Base-by-base conservation (phyloP, 2,113 vertebrate species). In the Pelobates fuscus region DNA sequence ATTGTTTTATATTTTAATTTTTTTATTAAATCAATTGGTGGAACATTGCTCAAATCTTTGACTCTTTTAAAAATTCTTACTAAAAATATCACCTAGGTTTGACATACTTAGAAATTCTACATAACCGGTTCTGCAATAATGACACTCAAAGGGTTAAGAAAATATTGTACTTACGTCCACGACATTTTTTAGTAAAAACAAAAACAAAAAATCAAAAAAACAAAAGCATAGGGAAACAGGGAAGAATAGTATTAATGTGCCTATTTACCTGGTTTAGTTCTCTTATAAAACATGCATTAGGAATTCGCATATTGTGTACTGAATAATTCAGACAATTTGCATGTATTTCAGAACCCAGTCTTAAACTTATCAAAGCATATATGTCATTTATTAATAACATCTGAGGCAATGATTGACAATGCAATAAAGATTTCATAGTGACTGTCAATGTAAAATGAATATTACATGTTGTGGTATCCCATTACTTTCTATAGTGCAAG, bases 271-370 rank as follows among this genome's bases (percentile, higher is more conserved):
- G 21, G n/a, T 57, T 32, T 23, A 37, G 52, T 67, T 30, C 24
- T 59, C 37, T 67, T 46, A 59, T 49, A 8, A 67, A 67, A 67
- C 52, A 60, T 44, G 41, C 69, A 49, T 25, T 4, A 41, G 26
- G 24, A 10, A 29, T n/a, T 66, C 55, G 30, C 52, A 59, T 75
- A 75, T 67, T 75, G 63, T 21, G 25, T 29, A 43, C 20, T 75
- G 15, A 71, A 70, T 65, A 71, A 60, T 78, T 78, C 41, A 72
- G 27, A 30, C 21, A 60, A 54, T 80, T 73, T 78, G 27, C 78
- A 60, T 54, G 63, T 71, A 66, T 71, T 64, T 65, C 68, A 27
- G 71, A 80, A 81, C 78, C 63, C 25, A 62, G 72, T 37, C 27
- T 52, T 65, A 69, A 70, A 76, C 67, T 75, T 65, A 76, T 43